Conservation (phyloP, 2,888 invertebrate species). For the Augiades crinisus region DNA sequence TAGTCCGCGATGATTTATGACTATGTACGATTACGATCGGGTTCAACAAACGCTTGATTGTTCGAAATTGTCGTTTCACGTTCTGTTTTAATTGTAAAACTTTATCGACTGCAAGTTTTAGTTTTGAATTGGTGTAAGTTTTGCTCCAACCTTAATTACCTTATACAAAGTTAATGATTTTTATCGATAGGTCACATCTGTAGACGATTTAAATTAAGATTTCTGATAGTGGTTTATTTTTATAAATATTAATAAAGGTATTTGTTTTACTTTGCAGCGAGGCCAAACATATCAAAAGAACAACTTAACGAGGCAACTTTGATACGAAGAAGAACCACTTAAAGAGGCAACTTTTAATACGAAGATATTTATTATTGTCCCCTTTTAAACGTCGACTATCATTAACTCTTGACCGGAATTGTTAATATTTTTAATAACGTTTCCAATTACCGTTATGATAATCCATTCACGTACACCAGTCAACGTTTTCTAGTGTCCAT, state of each 20-base stretch:
- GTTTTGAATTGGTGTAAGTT: neutral
- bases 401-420: too few species aligned
- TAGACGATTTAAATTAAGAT: conserved; percentile 16
- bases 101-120: conserved; percentile 13
- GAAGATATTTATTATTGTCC: too few species aligned
- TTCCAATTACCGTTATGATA: too few species aligned
- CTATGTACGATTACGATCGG: conserved; percentile 33
- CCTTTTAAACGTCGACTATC: too few species aligned
- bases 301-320: too few species aligned
- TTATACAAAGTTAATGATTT: conserved; percentile 12
- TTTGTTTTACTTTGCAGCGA: too few species aligned
- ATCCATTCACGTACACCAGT: too few species aligned
- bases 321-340: too few species aligned
- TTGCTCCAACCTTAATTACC: conserved; percentile 19
- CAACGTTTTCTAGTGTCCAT: too few species aligned
- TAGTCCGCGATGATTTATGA: conserved; percentile 33
- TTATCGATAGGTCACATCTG: conserved; percentile 19
- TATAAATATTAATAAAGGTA: neutral
- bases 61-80: conserved; percentile 30
- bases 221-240: neutral
- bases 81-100: conserved; percentile 22
- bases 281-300: too few species aligned
- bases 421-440: too few species aligned
- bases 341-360: too few species aligned
- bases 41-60: conserved; percentile 36